Conservation (phyloP, 37 sponge, comb jelly and placozoan species). For the Spongilla lacustris region DNA sequence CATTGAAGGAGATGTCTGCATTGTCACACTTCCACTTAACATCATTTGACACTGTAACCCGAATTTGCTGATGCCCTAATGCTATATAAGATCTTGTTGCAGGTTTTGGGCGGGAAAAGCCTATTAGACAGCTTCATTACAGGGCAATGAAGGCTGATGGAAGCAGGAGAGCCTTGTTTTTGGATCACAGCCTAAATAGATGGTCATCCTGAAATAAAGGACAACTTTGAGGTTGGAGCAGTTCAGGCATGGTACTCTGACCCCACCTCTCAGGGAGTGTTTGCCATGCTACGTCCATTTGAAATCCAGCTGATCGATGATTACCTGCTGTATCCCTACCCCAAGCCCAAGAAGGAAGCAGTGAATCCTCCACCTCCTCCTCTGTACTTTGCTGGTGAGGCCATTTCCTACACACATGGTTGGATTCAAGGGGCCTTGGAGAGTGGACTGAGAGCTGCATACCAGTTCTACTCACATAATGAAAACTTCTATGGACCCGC, state of each 20-base stretch:
- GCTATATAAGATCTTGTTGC: constrained; percentile 40
- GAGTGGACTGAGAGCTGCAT: constrained; percentile 52
- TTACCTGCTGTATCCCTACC: constrained; percentile 2
- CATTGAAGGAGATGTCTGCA: constrained; percentile 1
- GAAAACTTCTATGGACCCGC: too few relatives aligned
- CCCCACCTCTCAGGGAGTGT: constrained; percentile 37
- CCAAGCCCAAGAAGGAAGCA: neutral
- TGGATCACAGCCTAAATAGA: constrained; percentile 11
- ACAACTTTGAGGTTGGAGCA: constrained; percentile 46
- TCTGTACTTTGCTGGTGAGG: constrained; percentile 57
- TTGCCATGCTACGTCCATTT: too few relatives aligned
- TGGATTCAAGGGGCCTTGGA: constrained; percentile 67
- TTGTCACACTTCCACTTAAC: constrained; percentile 42
- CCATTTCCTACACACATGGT: constrained; percentile 25
- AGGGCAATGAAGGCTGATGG: constrained; percentile 15
- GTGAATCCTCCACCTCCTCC: neutral
- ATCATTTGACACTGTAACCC: constrained; percentile 17
- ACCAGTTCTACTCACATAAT: constrained; percentile 48
- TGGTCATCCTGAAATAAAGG: constrained; percentile 38
- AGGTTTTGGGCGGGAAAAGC: constrained; percentile 48
- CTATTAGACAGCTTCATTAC: neutral
- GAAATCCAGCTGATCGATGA: constrained; percentile 12
- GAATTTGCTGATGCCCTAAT: constrained; percentile 15
- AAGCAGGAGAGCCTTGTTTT: constrained; percentile 44
- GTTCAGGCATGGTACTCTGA: constrained; percentile 52